Evolutionary conservation across 1,140 invertebrate genomes (phyloP), one percentile per base, ranked within the genome.

Genomic region (Tribolium castaneum): DNA sequence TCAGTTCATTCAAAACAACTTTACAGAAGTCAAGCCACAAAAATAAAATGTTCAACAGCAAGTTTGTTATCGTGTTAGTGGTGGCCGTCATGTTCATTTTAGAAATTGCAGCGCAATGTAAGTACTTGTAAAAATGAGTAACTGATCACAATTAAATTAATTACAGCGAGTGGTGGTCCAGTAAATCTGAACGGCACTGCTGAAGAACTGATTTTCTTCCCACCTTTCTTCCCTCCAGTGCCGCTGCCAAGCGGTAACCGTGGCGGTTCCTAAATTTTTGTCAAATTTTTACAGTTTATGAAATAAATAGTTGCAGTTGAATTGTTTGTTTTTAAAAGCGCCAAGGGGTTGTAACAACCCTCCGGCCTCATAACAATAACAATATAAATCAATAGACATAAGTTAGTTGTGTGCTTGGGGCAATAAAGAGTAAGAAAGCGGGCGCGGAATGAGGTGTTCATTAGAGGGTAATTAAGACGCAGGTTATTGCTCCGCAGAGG

Each of bases 381-480:
- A 80, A 80, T 80, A 77, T 80, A 80, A 80, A 80, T 80, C 80
- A 80, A 80, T 80, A 77, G 16, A 71, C 45, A 72, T 72, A 72
- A 71, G 66, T 72, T 50, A 56, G 76, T 51, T 22, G 34, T 45
- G 10, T 72, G 50, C 56, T 51, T 12, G 74, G 13, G 22, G 72
- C 45, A 19, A 80, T 35, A 70, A 71, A 78, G 25, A 59, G 54
- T 73, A 56, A 56, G 75, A 62, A 59, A 59, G 72, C 75, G 66
- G 70, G 70, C 30, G 54, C 35, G 70, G 77, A 81, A 84, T 83
- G 82, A 85, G 84, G 82, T 85, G 82, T 85, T 85, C 84, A 85
- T 85, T 85, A 85, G 84, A 83, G 80, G 84, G 81, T 84, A 84
- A 85, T 85, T 85, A 85, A 85, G 84, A 85, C 83, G 81, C 81